These are phyloP conservation scores for Eilema griseolum DNA, from an alignment of 2,888 invertebrate genomes.

Conservation along the genomic window DNA sequence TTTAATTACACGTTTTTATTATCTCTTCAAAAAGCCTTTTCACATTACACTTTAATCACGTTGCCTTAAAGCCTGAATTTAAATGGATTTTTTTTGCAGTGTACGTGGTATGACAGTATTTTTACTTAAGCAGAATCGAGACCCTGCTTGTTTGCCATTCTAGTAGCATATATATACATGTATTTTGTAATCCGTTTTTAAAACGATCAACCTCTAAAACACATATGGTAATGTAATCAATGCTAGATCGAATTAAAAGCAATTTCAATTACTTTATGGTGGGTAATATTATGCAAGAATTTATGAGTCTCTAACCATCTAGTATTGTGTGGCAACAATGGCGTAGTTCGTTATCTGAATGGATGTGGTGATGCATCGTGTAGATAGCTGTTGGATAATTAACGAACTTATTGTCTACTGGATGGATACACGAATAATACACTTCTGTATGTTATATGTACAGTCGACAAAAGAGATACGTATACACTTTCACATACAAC, in stretches of 20 bases:
- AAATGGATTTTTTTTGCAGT: too few species aligned
- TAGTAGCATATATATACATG: not conserved
- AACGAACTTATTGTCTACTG: constrained; percentile 37
- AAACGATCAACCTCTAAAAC: not conserved
- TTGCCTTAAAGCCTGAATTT: too few species aligned
- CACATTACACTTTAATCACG: too few species aligned
- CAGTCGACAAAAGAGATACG: too few species aligned
- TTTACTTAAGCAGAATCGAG: too few species aligned
- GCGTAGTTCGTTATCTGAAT: constrained; percentile 47
- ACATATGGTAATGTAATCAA: constrained; percentile 1
- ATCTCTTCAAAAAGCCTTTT: too few species aligned
- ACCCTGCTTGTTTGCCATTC: too few species aligned
- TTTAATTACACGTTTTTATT: too few species aligned
- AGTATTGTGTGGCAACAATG: constrained; percentile 57
- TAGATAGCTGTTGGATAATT: constrained; percentile 41
- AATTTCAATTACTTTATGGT: constrained; percentile 6
- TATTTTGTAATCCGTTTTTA: not conserved
- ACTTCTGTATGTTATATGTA: constrained; percentile 26
- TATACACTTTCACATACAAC: too few species aligned
- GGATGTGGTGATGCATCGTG: constrained; percentile 43
- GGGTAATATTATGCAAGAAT: constrained; percentile 53
- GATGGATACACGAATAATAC: constrained; percentile 24
- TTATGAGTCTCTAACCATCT: constrained; percentile 35
- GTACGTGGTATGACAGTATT: too few species aligned
- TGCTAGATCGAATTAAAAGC: constrained; percentile 1